Conservation (phyloP, 1,140 invertebrate genomes). For the Wiebesia pumilae region DNA sequence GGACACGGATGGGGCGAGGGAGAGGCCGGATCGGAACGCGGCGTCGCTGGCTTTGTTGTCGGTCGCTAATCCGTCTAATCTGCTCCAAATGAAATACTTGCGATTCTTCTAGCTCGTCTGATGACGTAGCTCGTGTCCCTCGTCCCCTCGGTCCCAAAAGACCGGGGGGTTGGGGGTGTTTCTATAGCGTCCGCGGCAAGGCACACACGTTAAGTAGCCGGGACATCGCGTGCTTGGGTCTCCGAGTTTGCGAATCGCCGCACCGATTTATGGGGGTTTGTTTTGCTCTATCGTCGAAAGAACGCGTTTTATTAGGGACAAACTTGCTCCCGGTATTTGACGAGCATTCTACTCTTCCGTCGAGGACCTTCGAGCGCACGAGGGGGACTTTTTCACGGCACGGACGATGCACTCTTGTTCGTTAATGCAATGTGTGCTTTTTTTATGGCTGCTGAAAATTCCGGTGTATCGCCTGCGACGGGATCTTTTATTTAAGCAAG, state of each 20-base stretch:
- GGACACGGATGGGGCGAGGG: background rate
- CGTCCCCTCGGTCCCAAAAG: background rate
- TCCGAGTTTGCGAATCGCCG: background rate
- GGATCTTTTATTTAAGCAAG: too few relatives aligned
- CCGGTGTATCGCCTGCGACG: background rate
- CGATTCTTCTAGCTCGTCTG: constrained; percentile 57
- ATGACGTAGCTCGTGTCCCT: background rate
- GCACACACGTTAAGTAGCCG: background rate
- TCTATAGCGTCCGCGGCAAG: constrained; percentile 17
- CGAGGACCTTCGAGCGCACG: too few relatives aligned
- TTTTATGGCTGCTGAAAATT: background rate
- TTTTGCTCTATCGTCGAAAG: background rate
- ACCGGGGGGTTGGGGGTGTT: background rate
- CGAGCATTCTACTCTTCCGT: background rate
- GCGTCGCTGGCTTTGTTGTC: constrained; percentile 40
- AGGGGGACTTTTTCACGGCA: background rate
- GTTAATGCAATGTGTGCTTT: background rate
- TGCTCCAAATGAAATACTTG: constrained; percentile 71
- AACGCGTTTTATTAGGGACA: background rate
- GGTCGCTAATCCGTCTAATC: constrained; percentile 69
- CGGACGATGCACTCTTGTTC: background rate
- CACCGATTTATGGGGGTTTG: constrained; percentile 4
- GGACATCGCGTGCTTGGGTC: background rate
- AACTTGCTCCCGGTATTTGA: background rate
- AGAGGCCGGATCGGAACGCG: background rate